These are phyloP conservation scores for Marcusenius ussheri DNA, from an alignment of 2,113 vertebrate species.

Conservation along the genomic window DNA sequence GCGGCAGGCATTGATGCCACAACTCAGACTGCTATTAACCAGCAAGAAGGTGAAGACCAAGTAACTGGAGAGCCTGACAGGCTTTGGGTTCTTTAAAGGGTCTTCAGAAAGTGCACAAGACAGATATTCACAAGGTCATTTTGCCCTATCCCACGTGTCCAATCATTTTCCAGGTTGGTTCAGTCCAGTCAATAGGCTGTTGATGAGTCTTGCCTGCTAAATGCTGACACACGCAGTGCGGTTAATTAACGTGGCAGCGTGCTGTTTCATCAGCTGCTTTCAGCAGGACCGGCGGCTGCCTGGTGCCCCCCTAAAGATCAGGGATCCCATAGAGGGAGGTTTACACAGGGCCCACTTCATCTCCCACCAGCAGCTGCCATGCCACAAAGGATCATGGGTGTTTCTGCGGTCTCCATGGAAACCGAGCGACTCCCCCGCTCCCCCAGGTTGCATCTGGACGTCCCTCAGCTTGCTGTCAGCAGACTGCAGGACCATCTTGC, in stretches of 20 bases:
- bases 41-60: background rate
- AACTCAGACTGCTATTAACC: background rate
- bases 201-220: background rate
- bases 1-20: background rate
- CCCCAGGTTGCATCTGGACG: background rate
- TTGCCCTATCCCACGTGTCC: background rate
- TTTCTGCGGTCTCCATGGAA: background rate
- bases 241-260: background rate
- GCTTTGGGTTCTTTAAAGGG: background rate
- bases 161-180: background rate
- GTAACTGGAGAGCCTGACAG: background rate
- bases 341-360: background rate
- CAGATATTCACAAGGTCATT: background rate
- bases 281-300: background rate
- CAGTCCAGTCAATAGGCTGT: background rate
- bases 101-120: background rate
- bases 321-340: background rate
- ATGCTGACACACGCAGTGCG: background rate
- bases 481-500: background rate
- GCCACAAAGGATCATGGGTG: background rate
- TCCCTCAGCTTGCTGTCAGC: background rate
- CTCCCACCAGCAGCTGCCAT: background rate
- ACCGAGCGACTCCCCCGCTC: background rate
- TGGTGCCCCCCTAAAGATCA: background rate
- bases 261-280: slow-evolving; percentile 1